Evolutionary conservation across 2,888 invertebrate species (phyloP), one percentile per base, ranked within the genome.

Genomic region (Dicyrtoma fusca): DNA sequence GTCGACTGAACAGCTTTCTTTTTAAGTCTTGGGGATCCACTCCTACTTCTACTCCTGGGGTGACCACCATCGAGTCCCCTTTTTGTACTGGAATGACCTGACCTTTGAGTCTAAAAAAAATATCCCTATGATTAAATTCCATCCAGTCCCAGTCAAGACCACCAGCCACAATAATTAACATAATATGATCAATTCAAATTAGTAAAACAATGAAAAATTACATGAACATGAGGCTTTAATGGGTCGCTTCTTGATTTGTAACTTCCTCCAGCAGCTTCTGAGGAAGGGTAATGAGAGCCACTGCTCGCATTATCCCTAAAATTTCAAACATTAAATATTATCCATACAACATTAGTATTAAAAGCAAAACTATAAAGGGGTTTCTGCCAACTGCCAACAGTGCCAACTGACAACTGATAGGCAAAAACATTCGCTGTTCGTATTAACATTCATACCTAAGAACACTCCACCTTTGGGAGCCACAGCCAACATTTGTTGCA

Each of bases 41-140:
- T 77, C 11, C 74, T 72, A 21, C 74, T 75, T 61, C 74, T 74
- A 19, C 74, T 75, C 57, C 74, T 45, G 21, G 69, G 72, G 19
- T 73, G 75, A 45, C 71, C 65, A 23, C 63, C 64, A 44, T 77
- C 75, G 17, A 65, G 53, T 1, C 62, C 49, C 44, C 75, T 69
- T 49, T 72, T 69, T 51, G 70, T 74, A 53, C 71, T 62, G 8
- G 71, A 64, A 64, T 64, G 71, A 63, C 71, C 71, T 23, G 42
- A 51, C 26, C 55, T 66, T 13, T 66, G 66, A 42, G 61, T 19
- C 61, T 61, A 11, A n/a, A 57, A 21, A 44, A 63, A 45, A 17
- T 21, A 53, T 53, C n/a, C n/a, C n/a, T n/a, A n/a, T 53, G n/a
- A 44, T 62, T n/a, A 61, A 14, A 34, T 25, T 61, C 26, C 6